Base-by-base conservation (phyloP, 1,140 invertebrate genomes). In the Melanaphis sacchari region DNA sequence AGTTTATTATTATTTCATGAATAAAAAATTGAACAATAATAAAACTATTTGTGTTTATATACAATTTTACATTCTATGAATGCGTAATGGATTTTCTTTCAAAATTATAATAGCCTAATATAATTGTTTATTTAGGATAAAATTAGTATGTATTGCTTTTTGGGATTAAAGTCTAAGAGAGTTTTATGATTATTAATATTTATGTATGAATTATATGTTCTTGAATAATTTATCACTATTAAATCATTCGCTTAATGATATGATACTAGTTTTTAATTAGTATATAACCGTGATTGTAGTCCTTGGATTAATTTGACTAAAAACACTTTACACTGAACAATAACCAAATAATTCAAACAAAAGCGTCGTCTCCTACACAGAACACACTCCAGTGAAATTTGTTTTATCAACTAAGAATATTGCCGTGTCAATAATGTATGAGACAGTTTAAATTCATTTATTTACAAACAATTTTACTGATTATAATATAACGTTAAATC, bases 51-150 rank as follows among this genome's bases (percentile, higher is more conserved):
- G 18, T 87, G 26, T 46, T 46, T 5, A 22, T 6, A 11, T 31
- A 5, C 5, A 49, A 46, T 87, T 87, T 46, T 76, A 76, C 3
- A 66, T 66, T 66, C 59, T 18, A 18, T 82, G n/a, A n/a, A n/a
- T 46, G 18, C 1, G 41, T 87, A n/a, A 87, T 8, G 41, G 7
- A 49, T 49, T 36, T 52, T 41, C 11, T 88, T n/a, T 52, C 38
- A n/a, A 46, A n/a, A 52, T 88, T 54, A 89, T 54, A 38, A 54
- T 89, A 89, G 54, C 26, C 40, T 54, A 40, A 89, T 88, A 89
- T 88, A 49, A 89, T 9, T 9, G 87, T 38, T 38, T 38, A 52
- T 89, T 49, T 38, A 89, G 22, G 43, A 52, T 38, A 26, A 89
- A 89, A 89, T 89, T 52, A 49, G 8, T 89, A 89, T 52, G 41